Evolutionary conservation across 2,888 invertebrate species (phyloP), one percentile per base, ranked within the genome.

Genomic region (Drosophila robusta): DNA sequence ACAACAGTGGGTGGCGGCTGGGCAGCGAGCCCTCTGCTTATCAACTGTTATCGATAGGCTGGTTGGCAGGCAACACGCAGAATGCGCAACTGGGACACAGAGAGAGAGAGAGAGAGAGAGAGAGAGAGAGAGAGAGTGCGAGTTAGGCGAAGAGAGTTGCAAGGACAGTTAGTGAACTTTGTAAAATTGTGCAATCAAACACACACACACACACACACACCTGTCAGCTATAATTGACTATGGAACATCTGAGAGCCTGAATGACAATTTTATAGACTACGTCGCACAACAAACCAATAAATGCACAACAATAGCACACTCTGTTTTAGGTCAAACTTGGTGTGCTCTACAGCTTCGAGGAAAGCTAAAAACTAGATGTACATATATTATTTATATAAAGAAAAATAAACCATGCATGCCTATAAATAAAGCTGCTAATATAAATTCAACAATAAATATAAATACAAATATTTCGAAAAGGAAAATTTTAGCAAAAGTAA

Each of bases 41-140:
- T 85, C 84, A 73, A 70, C 68, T 74, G 70, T 85, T 87, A 87
- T 85, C 84, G 78, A 78, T 73, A 80, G 70, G 74, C 75, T 51
- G 67, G 57, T 47, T 49, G 76, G 57, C 69, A 75, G 66, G 26
- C 57, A 62, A 65, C 14, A 51, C 36, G 24, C 45, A 57, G 51
- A 57, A 29, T 42, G 51, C 26, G 32, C 32, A 9, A 14, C 4
- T 0, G 9, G 7, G 34, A 11, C 34, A 22, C 50, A 66, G 4
- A 24, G 18, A 8, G 60, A 11, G 11, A 38, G 9, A 11, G 6
- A 16, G 24, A 29, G 49, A 26, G 22, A 14, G 12, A 34, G 34
- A 16, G 16, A 12, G 39, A 38, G 12, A 26, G 18, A 1, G 1
- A 51, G 32, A 7, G 4, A 22, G 26, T 0, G 16, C 12, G 39